Base-by-base conservation (phyloP, 2,888 invertebrate species). In the Tryphoninae sp. region DNA sequence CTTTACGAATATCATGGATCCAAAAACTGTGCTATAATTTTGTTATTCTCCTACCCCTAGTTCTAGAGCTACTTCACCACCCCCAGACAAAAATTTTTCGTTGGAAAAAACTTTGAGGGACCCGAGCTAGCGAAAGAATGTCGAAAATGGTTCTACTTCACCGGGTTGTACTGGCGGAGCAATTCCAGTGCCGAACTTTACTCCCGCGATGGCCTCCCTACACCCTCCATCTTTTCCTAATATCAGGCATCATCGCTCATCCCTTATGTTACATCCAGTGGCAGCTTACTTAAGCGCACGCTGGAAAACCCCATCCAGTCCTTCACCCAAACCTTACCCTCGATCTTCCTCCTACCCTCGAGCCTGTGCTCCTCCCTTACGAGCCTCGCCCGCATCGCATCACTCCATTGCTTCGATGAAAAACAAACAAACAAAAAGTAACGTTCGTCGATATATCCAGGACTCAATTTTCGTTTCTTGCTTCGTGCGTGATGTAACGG, bases 201-300 rank as follows among this genome's bases (percentile, higher is more conserved):
- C 64, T 40, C 64, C 55, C 69, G 59, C 74, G 26, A 64, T 71
- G 78, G 71, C 53, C 74, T 40, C 53, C 65, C 72, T 22, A 61
- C 65, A 65, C 61, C 71, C 71, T 26, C 69, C 76, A 77, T 53
- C 22, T 82, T 79, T 78, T 88, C 88, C 90, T 89, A 90, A 90
- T 90, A 90, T 90, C 89, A 87, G 86, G 84, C 88, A 89, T 89
- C 90, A 89, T 90, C 89, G 88, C 87, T 89, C 89, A 89, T 90
- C 87, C 86, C 85, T 86, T 86, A 83, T 83, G 84, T 64, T 83
- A 82, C 82, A 83, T 61, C 65, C 78, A 78, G 64, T 73, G 51
- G 81, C 73, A 65, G 78, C 75, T 81, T 79, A 68, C 82, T 71
- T 74, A 78, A 68, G 23, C 74, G 53, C 58, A 72, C 23, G 71